Percentiles rank a stretch among this genome's conserved stretches.
Evolutionary conservation across 2,113 vertebrate species (phyloP).

Genomic region (Bubalus kerabau): DNA sequence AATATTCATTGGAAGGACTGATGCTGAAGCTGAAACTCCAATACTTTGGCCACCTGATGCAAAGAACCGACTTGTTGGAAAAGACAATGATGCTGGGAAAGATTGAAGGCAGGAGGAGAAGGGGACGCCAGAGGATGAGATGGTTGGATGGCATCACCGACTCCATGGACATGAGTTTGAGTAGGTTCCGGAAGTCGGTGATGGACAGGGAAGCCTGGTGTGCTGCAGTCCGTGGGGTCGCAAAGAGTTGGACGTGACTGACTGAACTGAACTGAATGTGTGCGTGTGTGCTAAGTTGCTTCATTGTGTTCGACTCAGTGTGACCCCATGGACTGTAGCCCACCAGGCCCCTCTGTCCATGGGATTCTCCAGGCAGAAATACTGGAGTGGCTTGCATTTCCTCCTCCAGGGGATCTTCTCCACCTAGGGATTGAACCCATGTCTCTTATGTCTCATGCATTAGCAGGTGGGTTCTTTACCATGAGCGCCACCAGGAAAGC

Average conservation of each 20-base stretch:
- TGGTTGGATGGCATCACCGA: neutral
- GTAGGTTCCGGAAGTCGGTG: rapidly evolving
- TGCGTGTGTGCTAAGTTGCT: neutral
- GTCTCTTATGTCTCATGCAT: neutral
- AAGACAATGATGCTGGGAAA: neutral
- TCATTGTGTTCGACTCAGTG: neutral
- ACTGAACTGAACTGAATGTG: neutral
- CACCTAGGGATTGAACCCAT: neutral
- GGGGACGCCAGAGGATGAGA: neutral
- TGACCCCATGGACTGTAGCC: neutral
- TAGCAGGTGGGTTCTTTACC: neutral
- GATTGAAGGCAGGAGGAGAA: neutral
- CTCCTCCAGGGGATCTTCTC: neutral
- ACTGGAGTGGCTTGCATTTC: neutral
- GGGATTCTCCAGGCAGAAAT: neutral
- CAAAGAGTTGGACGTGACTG: neutral
- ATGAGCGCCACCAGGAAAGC: rapidly evolving
- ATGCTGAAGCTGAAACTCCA: neutral
- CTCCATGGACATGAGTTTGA: neutral
- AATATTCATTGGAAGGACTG: neutral
- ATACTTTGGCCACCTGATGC: neutral
- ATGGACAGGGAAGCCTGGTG: neutral
- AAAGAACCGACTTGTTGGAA: rapidly evolving
- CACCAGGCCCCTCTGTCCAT: neutral
- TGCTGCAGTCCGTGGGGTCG: neutral